Conservation (phyloP, 2,113 vertebrate species). For the Lates calcarifer region DNA sequence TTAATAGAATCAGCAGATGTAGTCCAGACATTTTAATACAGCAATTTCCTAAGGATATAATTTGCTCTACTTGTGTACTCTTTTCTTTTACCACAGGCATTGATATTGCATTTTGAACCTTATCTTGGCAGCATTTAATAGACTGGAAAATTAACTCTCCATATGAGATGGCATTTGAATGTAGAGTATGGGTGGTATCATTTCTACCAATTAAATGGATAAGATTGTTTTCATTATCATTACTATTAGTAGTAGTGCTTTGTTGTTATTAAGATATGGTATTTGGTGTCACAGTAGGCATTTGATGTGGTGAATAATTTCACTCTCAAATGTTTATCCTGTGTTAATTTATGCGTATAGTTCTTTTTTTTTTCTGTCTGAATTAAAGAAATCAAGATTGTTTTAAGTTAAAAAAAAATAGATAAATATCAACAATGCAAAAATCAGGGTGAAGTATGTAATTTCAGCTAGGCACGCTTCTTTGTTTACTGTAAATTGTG, state of each 20-base stretch:
- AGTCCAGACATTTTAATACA: constrained; percentile 56
- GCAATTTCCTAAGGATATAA: constrained; percentile 39
- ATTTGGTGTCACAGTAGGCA: not conserved
- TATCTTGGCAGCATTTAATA: constrained; percentile 59
- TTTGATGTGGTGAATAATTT: not conserved
- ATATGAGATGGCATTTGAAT: constrained; percentile 40
- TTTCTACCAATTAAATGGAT: constrained; percentile 16
- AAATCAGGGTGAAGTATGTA: not conserved
- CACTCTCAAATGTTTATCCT: not conserved
- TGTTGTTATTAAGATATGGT: not conserved
- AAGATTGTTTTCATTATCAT: not conserved
- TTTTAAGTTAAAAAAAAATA: not conserved
- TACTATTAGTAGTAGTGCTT: not conserved
- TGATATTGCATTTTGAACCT: constrained; percentile 39
- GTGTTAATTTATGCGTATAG: not conserved
- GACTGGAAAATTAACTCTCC: constrained; percentile 50
- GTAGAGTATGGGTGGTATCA: not conserved
- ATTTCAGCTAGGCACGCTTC: not conserved
- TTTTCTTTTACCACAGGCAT: constrained; percentile 38
- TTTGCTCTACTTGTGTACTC: constrained; percentile 44
- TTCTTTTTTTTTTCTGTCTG: not conserved
- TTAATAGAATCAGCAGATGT: constrained; percentile 56
- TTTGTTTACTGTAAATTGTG: not conserved
- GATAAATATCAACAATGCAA: not conserved
- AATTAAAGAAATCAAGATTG: not conserved